Conservation (phyloP, 2,888 invertebrate species). For the Brachylomia viminalis region DNA sequence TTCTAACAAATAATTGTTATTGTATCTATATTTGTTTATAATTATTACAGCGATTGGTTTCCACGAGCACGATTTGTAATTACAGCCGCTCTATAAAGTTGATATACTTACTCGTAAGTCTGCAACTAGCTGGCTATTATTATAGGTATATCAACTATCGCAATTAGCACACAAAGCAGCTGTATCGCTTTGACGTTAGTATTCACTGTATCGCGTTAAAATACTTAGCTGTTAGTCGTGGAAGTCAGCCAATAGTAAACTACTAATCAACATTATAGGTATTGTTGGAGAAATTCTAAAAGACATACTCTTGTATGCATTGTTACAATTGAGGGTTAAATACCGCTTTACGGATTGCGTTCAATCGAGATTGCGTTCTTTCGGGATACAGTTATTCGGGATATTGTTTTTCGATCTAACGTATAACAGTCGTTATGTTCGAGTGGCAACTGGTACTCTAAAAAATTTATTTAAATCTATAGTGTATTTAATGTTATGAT, state of each 20-base stretch:
- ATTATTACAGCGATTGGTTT: background rate
- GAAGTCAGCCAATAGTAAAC: background rate
- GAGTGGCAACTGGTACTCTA: background rate
- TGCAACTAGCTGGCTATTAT: background rate
- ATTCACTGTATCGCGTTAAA: slow-evolving; percentile 7
- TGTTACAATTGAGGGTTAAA: background rate
- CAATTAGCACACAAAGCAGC: slow-evolving; percentile 19
- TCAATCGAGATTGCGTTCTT: background rate
- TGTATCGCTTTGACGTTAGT: slow-evolving; percentile 16
- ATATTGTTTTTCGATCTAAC: background rate
- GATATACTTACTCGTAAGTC: too few species aligned
- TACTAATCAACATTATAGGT: background rate
- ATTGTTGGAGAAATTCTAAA: background rate
- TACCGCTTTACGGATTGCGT: background rate
- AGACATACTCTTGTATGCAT: too few species aligned
- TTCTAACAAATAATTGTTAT: too few species aligned
- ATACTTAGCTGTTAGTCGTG: background rate
- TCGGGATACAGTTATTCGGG: background rate
- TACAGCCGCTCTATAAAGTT: background rate
- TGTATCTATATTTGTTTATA: too few species aligned
- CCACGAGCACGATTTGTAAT: background rate
- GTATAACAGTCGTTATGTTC: background rate
- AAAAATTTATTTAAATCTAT: background rate
- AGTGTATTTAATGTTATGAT: too few species aligned
- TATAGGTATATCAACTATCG: slow-evolving; percentile 5